Evolutionary conservation across 2,113 vertebrate genomes (phyloP).

Genomic region (Serilophus lunatus): DNA sequence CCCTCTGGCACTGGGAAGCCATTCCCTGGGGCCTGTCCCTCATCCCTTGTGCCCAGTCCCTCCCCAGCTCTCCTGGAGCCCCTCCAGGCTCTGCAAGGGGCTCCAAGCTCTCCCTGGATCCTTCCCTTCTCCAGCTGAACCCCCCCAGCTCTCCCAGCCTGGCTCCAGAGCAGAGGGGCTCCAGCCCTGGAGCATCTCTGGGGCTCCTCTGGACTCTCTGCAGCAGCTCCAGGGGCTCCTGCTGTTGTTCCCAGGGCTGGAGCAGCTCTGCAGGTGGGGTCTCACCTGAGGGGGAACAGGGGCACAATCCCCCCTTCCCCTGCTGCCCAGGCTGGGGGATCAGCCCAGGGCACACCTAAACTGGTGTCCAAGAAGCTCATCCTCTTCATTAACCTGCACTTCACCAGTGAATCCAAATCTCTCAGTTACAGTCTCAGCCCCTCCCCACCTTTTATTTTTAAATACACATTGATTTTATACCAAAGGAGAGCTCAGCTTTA

Average conservation of each 20-base stretch:
- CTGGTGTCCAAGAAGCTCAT: background rate
- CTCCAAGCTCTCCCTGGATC: too few relatives aligned
- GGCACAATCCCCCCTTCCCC: background rate
- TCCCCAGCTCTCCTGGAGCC: too few relatives aligned
- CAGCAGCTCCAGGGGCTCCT: background rate
- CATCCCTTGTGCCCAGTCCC: too few relatives aligned
- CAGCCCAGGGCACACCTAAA: background rate
- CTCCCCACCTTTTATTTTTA: background rate
- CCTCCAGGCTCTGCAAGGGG: too few relatives aligned
- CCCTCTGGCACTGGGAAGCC: background rate
- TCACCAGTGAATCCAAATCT: background rate
- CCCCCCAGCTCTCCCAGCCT: too few relatives aligned
- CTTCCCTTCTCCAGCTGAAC: too few relatives aligned
- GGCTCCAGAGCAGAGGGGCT: too few relatives aligned
- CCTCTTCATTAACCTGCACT: background rate
- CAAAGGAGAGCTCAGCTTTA: background rate
- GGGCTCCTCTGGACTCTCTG: background rate
- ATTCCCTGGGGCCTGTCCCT: too few relatives aligned
- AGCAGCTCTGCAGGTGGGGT: background rate
- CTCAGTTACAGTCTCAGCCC: background rate
- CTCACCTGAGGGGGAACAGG: background rate
- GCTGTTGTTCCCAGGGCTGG: background rate
- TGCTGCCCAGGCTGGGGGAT: background rate
- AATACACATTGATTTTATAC: background rate
- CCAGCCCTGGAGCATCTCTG: background rate